Conservation (phyloP, 2,113 vertebrate genomes). For the Mohoua ochrocephala region DNA sequence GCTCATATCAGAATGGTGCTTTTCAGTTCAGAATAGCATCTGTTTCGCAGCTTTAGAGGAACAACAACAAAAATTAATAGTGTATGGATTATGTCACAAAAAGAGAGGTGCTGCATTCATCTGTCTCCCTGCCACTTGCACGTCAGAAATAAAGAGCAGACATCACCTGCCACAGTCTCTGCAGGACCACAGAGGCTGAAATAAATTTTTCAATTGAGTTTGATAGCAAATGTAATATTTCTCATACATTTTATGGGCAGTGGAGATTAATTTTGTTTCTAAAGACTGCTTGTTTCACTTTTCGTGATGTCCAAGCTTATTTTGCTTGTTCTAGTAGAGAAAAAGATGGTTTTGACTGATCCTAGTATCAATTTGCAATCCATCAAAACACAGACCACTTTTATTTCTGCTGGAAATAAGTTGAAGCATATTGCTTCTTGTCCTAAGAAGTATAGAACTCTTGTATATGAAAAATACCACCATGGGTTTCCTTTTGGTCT, state of each 20-base stretch:
- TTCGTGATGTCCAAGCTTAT: not conserved
- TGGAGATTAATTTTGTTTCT: not conserved
- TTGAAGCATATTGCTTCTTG: not conserved
- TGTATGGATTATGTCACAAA: conserved; percentile 41
- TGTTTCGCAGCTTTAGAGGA: conserved; percentile 33
- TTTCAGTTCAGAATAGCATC: conserved; percentile 38
- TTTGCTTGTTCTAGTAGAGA: not conserved
- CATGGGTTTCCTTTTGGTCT: not conserved
- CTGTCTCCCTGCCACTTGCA: conserved; percentile 18
- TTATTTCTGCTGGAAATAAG: not conserved
- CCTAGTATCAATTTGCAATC: not conserved
- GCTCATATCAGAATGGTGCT: conserved; percentile 14
- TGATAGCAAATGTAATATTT: not conserved
- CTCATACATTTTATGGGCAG: not conserved
- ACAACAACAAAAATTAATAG: conserved; percentile 57
- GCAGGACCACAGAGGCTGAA: not conserved
- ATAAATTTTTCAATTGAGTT: not conserved
- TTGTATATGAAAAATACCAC: not conserved
- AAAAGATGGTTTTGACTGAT: not conserved
- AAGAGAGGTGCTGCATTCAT: conserved; percentile 18
- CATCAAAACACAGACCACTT: not conserved
- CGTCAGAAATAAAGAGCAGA: conserved; percentile 9
- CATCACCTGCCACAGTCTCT: not conserved
- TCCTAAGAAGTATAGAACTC: not conserved
- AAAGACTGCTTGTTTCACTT: not conserved